These are phyloP conservation scores for Oikopleura albicans DNA, from an alignment of 23 tunicate species.

Conservation along the genomic window DNA sequence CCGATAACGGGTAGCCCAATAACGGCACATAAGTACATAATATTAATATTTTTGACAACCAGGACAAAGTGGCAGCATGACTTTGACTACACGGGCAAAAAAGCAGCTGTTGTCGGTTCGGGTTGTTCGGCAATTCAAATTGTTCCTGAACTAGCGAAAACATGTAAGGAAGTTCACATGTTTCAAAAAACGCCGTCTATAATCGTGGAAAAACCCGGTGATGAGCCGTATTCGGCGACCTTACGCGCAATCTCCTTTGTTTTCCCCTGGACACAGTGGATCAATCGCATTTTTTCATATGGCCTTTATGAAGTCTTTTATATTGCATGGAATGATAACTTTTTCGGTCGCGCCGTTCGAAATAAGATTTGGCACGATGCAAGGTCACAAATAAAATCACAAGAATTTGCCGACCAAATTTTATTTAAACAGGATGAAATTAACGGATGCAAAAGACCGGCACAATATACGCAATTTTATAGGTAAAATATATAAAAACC, in stretches of 20 bases:
- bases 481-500: too few species aligned
- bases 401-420: neutral
- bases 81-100: neutral
- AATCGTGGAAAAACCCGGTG: neutral
- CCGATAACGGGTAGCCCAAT: too few species aligned
- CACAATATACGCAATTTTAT: neutral
- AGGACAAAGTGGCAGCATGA: neutral
- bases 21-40: too few species aligned
- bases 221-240: too few species aligned
- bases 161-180: neutral
- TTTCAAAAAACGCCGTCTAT: neutral
- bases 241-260: too few species aligned
- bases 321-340: too few species aligned
- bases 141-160: neutral
- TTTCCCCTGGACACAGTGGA: too few species aligned
- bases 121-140: neutral
- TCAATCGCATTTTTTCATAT: too few species aligned
- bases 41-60: too few species aligned
- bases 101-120: neutral
- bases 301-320: too few species aligned
- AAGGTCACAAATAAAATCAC: neutral
- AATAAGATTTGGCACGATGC: neutral
- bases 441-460: neutral
- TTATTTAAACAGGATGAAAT: neutral
- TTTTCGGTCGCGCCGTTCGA: too few species aligned